Percentiles rank a stretch among this genome's conserved stretches.
These are phyloP conservation scores for Silurus meridionalis DNA, from an alignment of 2,113 vertebrate species.

Conservation along the genomic window DNA sequence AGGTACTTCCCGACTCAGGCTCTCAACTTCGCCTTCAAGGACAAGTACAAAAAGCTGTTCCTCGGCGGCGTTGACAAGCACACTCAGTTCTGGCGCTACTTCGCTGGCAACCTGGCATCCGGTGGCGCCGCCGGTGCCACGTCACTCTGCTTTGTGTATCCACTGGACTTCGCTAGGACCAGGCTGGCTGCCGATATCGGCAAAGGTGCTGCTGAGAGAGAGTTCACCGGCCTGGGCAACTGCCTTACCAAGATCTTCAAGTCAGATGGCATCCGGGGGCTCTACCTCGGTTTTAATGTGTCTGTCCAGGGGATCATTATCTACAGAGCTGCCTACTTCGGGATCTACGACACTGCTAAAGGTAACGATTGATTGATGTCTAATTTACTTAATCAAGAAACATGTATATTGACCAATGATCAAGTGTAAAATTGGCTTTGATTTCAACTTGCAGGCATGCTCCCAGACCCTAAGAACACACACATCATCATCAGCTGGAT, in stretches of 20 bases:
- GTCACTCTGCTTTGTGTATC: slow-evolving; percentile 97
- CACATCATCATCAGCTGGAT: slow-evolving; percentile 96
- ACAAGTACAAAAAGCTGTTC: slow-evolving; percentile 99
- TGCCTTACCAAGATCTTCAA: slow-evolving; percentile 91
- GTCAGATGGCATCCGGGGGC: slow-evolving; percentile 87
- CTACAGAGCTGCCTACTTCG: slow-evolving; percentile 98
- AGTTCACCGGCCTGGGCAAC: slow-evolving; percentile 91
- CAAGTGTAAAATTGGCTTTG: not conserved
- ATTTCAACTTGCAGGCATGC: slow-evolving; percentile 81
- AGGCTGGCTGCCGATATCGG: slow-evolving; percentile 94
- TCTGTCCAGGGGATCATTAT: slow-evolving; percentile 99
- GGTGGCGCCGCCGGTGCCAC: slow-evolving; percentile 95
- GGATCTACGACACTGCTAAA: slow-evolving; percentile 97
- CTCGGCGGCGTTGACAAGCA: slow-evolving; percentile 95
- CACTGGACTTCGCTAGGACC: slow-evolving; percentile 97
- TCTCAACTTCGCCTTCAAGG: slow-evolving; percentile 99
- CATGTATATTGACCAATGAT: not conserved
- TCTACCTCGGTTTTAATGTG: slow-evolving; percentile 94
- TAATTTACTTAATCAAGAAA: not conserved
- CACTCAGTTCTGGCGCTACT: slow-evolving; percentile 99
- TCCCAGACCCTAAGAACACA: slow-evolving; percentile 98
- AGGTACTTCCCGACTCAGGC: slow-evolving; percentile 99
- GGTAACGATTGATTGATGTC: slow-evolving; percentile 68
- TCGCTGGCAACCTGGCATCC: slow-evolving; percentile 92
- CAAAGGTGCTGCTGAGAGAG: slow-evolving; percentile 82